Conservation (phyloP, 2,888 invertebrate species). For the Melanargia galathea region DNA sequence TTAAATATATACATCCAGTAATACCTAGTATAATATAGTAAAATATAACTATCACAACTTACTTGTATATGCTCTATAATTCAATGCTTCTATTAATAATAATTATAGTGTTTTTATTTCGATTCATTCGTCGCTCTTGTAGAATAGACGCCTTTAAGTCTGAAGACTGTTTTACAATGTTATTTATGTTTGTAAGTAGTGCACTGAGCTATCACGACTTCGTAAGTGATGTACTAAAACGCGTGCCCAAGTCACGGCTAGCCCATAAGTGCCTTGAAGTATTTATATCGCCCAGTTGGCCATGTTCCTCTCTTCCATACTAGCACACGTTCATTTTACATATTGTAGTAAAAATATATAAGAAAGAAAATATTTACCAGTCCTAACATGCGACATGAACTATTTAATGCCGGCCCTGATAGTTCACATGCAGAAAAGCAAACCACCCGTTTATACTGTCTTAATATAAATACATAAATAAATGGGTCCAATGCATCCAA, state of each 20-base stretch:
- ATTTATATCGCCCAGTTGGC: conserved; percentile 13
- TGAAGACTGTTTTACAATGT: neutral
- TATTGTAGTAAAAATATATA: neutral
- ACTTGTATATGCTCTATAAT: no score
- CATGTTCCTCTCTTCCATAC: conserved; percentile 5
- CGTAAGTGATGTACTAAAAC: conserved; percentile 19
- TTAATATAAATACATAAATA: no score
- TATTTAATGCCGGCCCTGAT: neutral
- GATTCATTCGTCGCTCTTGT: neutral
- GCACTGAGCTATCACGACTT: conserved; percentile 15
- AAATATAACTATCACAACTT: no score
- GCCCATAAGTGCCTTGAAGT: conserved; percentile 9
- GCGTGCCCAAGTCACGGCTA: conserved; percentile 14
- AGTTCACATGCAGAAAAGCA: neutral
- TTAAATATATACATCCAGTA: neutral
- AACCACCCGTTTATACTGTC: neutral
- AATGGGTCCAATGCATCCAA: no score
- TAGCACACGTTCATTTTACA: neutral
- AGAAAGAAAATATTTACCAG: no score
- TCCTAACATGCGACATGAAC: no score
- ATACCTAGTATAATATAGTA: neutral
- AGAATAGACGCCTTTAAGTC: neutral
- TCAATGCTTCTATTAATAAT: neutral
- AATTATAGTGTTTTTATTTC: neutral
- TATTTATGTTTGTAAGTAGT: conserved; percentile 6